These are phyloP conservation scores for Anthopleura xanthogrammica DNA, from an alignment of 92 coral and sea anemone genomes.

Conservation along the genomic window DNA sequence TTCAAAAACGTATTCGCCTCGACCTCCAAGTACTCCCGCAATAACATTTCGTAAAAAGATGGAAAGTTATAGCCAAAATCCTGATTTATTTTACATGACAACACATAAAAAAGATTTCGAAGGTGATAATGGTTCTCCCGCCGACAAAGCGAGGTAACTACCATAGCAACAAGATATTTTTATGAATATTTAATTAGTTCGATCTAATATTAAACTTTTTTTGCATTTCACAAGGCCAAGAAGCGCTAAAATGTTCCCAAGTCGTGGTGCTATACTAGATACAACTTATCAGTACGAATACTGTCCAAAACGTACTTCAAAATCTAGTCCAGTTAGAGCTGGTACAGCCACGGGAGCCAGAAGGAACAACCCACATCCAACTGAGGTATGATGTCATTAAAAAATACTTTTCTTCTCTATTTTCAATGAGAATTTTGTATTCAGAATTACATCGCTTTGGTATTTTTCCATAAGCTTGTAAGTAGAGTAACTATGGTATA, in stretches of 20 bases:
- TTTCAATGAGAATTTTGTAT: not conserved
- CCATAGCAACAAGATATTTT: slow-evolving; percentile 17
- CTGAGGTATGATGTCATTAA: slow-evolving; percentile 58
- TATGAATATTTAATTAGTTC: slow-evolving; percentile 1
- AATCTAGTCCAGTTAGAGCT: slow-evolving; percentile 44
- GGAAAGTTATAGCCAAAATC: slow-evolving; percentile 67
- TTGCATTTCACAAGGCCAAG: slow-evolving; percentile 59
- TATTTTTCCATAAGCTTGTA: slow-evolving; percentile 7
- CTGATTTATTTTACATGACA: slow-evolving; percentile 78
- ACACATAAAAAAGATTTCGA: slow-evolving; percentile 73
- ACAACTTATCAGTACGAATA: slow-evolving; percentile 76
- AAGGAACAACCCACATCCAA: slow-evolving; percentile 96
- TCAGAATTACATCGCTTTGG: not conserved
- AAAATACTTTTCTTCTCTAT: not conserved
- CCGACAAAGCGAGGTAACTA: slow-evolving; percentile 71
- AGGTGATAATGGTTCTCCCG: slow-evolving; percentile 72
- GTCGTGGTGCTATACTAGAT: slow-evolving; percentile 48
- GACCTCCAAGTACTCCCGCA: slow-evolving; percentile 55
- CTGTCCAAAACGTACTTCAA: slow-evolving; percentile 45
- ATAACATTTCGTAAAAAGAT: slow-evolving; percentile 17
- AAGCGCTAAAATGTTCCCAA: slow-evolving; percentile 78
- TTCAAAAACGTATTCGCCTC: slow-evolving; percentile 45
- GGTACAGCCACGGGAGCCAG: slow-evolving; percentile 78
- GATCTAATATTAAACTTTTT: slow-evolving; percentile 6
- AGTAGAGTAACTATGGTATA: not conserved